These are phyloP conservation scores for Paraplagusia blochii DNA, from an alignment of 2,113 vertebrate species.

Conservation along the genomic window DNA sequence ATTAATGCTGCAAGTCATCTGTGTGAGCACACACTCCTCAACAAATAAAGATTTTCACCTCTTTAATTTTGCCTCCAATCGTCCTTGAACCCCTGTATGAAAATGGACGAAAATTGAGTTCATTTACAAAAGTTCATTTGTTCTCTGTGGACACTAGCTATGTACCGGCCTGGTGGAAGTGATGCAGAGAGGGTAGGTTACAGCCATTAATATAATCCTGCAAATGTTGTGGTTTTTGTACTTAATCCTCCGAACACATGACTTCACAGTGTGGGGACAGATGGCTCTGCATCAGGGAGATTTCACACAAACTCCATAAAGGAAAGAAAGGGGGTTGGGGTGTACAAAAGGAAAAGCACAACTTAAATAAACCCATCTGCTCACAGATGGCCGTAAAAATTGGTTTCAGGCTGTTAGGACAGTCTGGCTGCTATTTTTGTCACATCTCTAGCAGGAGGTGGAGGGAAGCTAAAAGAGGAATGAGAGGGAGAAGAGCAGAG, in stretches of 20 bases:
- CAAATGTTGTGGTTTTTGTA: slow-evolving; percentile 22
- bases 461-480: slow-evolving; percentile 19
- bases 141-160: too few relatives aligned
- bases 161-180: too few relatives aligned
- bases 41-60: slow-evolving; percentile 9
- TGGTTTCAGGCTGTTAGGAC: slow-evolving; percentile 42
- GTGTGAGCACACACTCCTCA: slow-evolving; percentile 26
- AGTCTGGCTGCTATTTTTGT: slow-evolving; percentile 57
- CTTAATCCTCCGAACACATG: slow-evolving; percentile 45
- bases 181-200: neutral
- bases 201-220: slow-evolving; percentile 24
- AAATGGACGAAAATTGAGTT: slow-evolving; percentile 1
- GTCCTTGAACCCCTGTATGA: neutral
- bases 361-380: slow-evolving; percentile 60
- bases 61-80: neutral
- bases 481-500: slow-evolving; percentile 19
- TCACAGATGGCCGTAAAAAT: slow-evolving; percentile 56
- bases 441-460: slow-evolving; percentile 45
- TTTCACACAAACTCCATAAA: slow-evolving; percentile 42
- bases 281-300: slow-evolving; percentile 57
- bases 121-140: neutral
- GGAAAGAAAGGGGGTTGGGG: slow-evolving; percentile 13
- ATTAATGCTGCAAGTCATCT: slow-evolving; percentile 20
- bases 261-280: slow-evolving; percentile 46
- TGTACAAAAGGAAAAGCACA: neutral